phyloP scores from a whole-genome alignment of 1,140 invertebrate species.

The Teleogryllus occipitalis region DNA sequence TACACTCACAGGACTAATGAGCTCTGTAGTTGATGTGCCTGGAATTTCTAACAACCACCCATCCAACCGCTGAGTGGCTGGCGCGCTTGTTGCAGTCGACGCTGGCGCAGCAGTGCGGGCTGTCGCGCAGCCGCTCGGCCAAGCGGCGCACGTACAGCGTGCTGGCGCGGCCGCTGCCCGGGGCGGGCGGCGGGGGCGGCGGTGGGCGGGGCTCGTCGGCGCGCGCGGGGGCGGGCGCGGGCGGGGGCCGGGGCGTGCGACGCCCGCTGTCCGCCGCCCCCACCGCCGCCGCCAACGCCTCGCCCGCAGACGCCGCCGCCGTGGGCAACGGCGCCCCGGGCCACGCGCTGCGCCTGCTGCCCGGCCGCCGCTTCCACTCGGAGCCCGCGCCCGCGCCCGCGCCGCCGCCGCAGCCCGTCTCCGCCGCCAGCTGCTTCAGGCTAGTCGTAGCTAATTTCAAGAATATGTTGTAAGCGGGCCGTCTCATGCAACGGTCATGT shows the following conservation, averaged over 20 bases:
- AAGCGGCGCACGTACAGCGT: neutral
- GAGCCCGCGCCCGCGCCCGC: constrained; percentile 30
- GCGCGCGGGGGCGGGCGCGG: constrained; percentile 39
- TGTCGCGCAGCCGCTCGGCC: constrained; percentile 22
- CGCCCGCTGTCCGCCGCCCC: constrained; percentile 62
- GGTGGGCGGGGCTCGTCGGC: constrained; percentile 31
- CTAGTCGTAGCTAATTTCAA: neutral
- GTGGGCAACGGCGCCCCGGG: constrained; percentile 30
- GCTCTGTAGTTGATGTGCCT: too few species aligned
- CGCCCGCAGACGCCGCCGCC: constrained; percentile 53
- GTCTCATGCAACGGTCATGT: too few species aligned
- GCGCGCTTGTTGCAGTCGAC: constrained; percentile 33
- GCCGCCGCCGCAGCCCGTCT: constrained; percentile 25
- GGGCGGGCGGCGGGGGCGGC: constrained; percentile 29
- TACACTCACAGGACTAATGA: too few species aligned
- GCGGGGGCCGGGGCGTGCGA: constrained; percentile 36
- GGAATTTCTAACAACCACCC: too few species aligned
- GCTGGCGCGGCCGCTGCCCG: neutral
- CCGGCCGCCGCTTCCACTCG: constrained; percentile 49
- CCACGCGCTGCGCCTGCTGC: constrained; percentile 53
- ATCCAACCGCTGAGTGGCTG: too few species aligned
- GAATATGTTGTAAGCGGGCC: neutral
- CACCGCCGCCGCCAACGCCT: constrained; percentile 50
- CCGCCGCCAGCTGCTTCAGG: constrained; percentile 8
- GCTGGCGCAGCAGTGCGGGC: constrained; percentile 37